Evolutionary conservation across 2,888 invertebrate species (phyloP).

Genomic region (Parnassius orleans): DNA sequence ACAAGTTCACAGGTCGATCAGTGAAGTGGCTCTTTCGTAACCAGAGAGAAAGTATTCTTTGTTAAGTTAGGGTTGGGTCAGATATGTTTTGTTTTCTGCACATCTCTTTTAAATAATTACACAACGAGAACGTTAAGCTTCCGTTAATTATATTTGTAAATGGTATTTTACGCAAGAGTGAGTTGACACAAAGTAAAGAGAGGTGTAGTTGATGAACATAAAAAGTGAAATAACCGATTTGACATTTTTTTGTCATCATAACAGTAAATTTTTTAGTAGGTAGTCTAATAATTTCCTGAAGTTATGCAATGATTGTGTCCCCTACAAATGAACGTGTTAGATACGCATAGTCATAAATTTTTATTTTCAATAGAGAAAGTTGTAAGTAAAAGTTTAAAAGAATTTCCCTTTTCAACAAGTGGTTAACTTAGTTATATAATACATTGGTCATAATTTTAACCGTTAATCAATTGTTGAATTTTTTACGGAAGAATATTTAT

Average conservation of each 20-base stretch:
- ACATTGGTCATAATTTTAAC: slow-evolving; percentile 14
- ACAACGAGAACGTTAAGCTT: slow-evolving; percentile 1
- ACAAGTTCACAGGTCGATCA: slow-evolving; percentile 56
- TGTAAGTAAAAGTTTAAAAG: slow-evolving; percentile 29
- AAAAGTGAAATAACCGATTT: neutral
- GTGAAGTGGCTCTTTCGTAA: slow-evolving; percentile 69
- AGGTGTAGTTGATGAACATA: neutral
- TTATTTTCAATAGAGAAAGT: slow-evolving; percentile 38
- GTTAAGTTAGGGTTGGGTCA: slow-evolving; percentile 15
- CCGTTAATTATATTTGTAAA: slow-evolving; percentile 3
- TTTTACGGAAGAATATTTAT: neutral
- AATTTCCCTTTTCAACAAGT: slow-evolving; percentile 20
- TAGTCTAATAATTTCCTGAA: no score
- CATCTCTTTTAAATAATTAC: slow-evolving; percentile 28
- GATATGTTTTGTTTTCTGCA: slow-evolving; percentile 21
- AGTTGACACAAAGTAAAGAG: no score
- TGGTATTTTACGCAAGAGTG: slow-evolving; percentile 1
- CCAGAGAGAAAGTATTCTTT: slow-evolving; percentile 69
- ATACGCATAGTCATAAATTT: slow-evolving; percentile 33
- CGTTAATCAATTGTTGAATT: slow-evolving; percentile 9
- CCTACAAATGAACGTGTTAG: slow-evolving; percentile 25
- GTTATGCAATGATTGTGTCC: no score
- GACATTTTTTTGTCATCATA: no score
- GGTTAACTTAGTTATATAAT: slow-evolving; percentile 17
- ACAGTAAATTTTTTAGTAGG: no score